Base-by-base conservation (phyloP, 2,113 vertebrate species). In the Piliocolobus tephrosceles region DNA sequence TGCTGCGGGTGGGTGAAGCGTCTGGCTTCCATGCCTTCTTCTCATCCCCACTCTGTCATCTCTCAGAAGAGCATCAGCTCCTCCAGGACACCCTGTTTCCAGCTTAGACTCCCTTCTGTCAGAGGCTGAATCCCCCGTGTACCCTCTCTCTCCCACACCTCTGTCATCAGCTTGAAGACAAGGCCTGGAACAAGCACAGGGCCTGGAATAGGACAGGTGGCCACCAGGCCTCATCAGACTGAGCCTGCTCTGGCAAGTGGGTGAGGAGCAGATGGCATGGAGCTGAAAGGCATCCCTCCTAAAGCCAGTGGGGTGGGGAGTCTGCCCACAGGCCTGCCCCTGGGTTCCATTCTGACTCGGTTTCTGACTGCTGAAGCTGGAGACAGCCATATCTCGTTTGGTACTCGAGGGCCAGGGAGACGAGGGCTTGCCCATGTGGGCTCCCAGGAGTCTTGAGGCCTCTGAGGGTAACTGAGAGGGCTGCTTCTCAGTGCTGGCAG, bases 361-460 rank as follows among this genome's bases (percentile, higher is more conserved):
- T 79, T n/a, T 55, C 64, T 27, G 3, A 61, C 64, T 35, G 30
- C 32, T 22, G 10, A 86, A 25, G 32, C 13, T 30, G 18, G 66
- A 55, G 90, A 47, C 6, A 45, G 30, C 25, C 23, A 5, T 47
- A 8, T 58, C 75, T 23, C 30, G 23, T 11, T 38, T 79, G 86
- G 32, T 27, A 75, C 9, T 2, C 23, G 5, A 87, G 61, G 55
- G 18, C 55, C 76, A 14, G 6, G 43, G 58, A 45, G 75, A 30
- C 2, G 5, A 14, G 12, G 30, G 50, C 75, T 38, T 32, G 50
- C 16, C 68, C 66, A 20, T 0, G 13, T 0, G 0, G 17, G 16
- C 14, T 76, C 23, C 22, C 43, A 6, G 81, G 79, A 25, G 40
- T 22, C 35, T 68, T 52, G 47, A 13, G 64, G 64, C 43, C 70